Conservation (phyloP, 2,113 vertebrate genomes). For the Hymenochirus boettgeri region DNA sequence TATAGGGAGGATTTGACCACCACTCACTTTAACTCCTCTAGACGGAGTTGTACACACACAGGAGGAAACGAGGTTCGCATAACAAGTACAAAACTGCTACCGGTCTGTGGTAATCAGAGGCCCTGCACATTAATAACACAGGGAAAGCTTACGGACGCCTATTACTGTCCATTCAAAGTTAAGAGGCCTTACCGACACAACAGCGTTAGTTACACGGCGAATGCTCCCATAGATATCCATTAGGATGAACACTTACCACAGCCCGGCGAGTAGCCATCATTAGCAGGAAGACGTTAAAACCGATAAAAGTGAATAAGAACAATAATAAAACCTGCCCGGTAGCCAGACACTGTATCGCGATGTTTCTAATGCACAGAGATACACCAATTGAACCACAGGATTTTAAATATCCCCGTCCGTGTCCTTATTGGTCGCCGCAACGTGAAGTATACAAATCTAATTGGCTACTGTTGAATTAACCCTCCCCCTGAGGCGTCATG, state of each 20-base stretch:
- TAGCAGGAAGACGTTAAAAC: not conserved
- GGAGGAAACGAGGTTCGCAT: too few relatives aligned
- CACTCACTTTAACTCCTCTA: too few relatives aligned
- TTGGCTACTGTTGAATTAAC: not conserved
- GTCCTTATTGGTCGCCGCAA: not conserved
- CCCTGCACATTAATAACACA: too few relatives aligned
- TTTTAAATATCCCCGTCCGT: conserved; percentile 28
- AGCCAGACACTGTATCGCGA: not conserved
- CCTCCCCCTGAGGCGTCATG: not conserved
- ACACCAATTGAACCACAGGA: too few relatives aligned
- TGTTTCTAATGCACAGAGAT: not conserved
- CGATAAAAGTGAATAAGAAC: not conserved
- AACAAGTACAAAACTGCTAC: too few relatives aligned
- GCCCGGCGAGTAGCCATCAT: conserved; percentile 25
- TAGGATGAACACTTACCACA: conserved; percentile 2
- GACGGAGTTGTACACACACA: too few relatives aligned
- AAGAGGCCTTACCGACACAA: not conserved
- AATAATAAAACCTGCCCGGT: not conserved
- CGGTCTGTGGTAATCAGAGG: too few relatives aligned
- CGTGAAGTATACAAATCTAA: not conserved
- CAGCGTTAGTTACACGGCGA: too few relatives aligned
- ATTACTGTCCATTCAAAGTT: too few relatives aligned
- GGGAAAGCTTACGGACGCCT: too few relatives aligned
- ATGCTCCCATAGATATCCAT: not conserved
- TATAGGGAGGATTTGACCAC: too few relatives aligned